Evolutionary conservation across 2,888 invertebrate species (phyloP).

Genomic region (Phengaris alcon): DNA sequence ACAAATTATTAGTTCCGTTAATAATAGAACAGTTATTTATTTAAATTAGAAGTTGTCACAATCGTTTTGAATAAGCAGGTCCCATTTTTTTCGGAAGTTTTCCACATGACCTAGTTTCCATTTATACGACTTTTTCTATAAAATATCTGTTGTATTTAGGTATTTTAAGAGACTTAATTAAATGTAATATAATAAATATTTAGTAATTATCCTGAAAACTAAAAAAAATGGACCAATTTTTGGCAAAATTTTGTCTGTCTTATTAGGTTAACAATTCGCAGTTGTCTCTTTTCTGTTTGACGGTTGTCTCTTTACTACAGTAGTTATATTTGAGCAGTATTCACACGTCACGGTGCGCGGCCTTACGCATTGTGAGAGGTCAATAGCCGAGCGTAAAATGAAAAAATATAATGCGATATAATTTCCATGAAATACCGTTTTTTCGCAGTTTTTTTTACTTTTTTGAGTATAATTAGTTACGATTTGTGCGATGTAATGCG

Average conservation of each 20-base stretch:
- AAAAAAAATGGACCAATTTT: background rate
- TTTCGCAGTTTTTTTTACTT: background rate
- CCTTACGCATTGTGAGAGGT: constrained; percentile 26
- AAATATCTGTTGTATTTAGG: background rate
- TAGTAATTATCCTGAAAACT: too few relatives aligned
- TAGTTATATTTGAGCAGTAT: background rate
- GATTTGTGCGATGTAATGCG: too few relatives aligned
- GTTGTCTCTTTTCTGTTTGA: background rate
- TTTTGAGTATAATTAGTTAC: too few relatives aligned
- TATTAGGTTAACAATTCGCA: constrained; percentile 5
- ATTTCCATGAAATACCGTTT: background rate
- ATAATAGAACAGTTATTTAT: constrained; percentile 11
- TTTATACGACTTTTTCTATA: background rate
- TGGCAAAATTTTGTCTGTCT: background rate
- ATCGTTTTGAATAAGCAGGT: background rate
- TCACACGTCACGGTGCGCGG: constrained; percentile 22
- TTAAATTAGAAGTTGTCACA: background rate
- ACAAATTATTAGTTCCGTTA: background rate
- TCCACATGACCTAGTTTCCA: constrained; percentile 6
- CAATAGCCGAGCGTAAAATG: constrained; percentile 23
- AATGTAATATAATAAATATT: background rate
- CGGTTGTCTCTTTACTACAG: background rate
- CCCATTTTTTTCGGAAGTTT: background rate
- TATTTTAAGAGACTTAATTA: background rate
- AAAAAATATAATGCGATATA: background rate